Evolutionary conservation across 2,888 invertebrate species (phyloP), one percentile per base, ranked within the genome.

Genomic region (Belgica antarctica): DNA sequence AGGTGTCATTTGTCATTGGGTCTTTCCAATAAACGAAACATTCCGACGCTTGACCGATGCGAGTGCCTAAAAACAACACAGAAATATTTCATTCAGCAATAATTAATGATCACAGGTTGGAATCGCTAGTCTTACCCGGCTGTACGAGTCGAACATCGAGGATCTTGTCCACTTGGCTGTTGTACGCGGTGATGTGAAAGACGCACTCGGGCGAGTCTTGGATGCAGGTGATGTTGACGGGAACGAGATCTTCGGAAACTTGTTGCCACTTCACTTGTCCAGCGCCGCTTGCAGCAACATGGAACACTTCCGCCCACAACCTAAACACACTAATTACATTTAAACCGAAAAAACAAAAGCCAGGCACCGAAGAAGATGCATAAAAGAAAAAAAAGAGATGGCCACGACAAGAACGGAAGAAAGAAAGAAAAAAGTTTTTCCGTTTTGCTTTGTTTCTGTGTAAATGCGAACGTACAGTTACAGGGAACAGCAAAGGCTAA

Each of bases 21-120:
- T 97, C 97, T 80, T 95, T 94, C 97, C 97, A 97, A 81, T 97
- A 97, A 71, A 97, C 94, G 82, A 98, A 98, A 82, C 97, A 96
- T 84, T 97, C 97, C 41, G 96, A 96, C 47, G 96, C 96, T 82
- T 96, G 96, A 22, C 96, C 96, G 78, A 98, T 93, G 75, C 96
- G 87, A 70, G 96, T 97, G 71, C 96, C 96, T 95, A 79, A 25
- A 83, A 81, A 74, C 62, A 73, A 71, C 70, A 25, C 4, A 70
- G 57, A 62, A n/a, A n/a, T n/a, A 36, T 31, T 27, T 62, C 17
- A 1, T n/a, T n/a, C n/a, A n/a, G n/a, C n/a, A n/a, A n/a, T n/a
- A n/a, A n/a, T n/a, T n/a, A n/a, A n/a, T n/a, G n/a, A n/a, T n/a
- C n/a, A 2, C 31, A 34, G 34, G 1, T 31, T 31, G 34, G 34